These are phyloP conservation scores for Cochlearius cochlearius DNA, from an alignment of 2,113 vertebrate species.

Conservation along the genomic window DNA sequence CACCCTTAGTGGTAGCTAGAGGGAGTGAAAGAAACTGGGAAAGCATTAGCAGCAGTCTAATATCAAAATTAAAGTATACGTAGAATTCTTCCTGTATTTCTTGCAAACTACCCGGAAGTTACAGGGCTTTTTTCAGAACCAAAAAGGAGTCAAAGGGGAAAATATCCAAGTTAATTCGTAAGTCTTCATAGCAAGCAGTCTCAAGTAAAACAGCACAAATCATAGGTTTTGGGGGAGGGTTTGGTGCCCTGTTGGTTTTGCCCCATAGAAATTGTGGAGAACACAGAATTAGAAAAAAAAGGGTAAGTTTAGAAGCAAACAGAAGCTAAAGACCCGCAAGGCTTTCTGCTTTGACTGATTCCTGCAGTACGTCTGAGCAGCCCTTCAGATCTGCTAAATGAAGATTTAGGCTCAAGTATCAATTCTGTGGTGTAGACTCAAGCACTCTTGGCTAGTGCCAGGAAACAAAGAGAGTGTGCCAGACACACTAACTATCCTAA, in stretches of 20 bases:
- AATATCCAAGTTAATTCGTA: background rate
- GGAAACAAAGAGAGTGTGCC: background rate
- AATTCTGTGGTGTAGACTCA: background rate
- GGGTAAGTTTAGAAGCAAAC: background rate
- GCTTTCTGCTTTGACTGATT: background rate
- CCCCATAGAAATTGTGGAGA: background rate
- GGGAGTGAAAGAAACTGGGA: background rate
- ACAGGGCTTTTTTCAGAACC: background rate
- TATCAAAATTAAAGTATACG: background rate
- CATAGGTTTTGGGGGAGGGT: background rate
- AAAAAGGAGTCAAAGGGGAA: background rate
- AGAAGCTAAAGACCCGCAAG: background rate
- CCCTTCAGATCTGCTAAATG: background rate
- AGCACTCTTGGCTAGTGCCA: background rate
- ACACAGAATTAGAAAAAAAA: background rate
- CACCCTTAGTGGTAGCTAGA: background rate
- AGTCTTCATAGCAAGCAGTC: background rate
- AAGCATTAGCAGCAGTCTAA: background rate
- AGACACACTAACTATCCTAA: background rate
- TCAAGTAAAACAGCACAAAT: background rate
- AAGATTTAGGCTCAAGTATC: background rate
- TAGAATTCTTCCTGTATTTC: background rate
- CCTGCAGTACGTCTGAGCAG: background rate
- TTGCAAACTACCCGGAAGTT: background rate
- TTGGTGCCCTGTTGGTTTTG: background rate